These are phyloP conservation scores for Nephrocerus scutellatus DNA, from an alignment of 2,888 invertebrate species.

Conservation along the genomic window DNA sequence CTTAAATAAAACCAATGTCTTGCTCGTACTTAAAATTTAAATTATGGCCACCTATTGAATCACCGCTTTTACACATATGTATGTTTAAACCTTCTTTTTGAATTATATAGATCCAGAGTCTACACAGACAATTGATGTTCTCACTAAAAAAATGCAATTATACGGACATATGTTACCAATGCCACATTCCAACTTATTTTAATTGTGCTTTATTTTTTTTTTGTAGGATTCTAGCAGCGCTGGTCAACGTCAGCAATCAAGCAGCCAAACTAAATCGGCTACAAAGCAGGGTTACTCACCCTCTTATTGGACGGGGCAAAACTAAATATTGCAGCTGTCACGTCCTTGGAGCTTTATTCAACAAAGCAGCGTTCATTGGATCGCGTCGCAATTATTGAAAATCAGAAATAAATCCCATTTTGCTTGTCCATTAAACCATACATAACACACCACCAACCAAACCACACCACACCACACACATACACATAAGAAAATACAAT, in stretches of 20 bases:
- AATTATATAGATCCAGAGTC: too few relatives aligned
- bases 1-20: too few relatives aligned
- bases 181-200: neutral
- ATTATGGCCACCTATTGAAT: too few relatives aligned
- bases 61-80: too few relatives aligned
- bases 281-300: constrained; percentile 47
- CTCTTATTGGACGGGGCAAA: constrained; percentile 48
- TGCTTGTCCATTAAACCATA: constrained; percentile 26
- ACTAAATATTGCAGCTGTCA: constrained; percentile 31
- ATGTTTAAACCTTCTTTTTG: too few relatives aligned
- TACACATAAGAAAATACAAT: constrained; percentile 14
- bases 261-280: constrained; percentile 47
- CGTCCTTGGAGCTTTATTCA: neutral
- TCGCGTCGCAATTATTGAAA: neutral
- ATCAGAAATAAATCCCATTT: constrained; percentile 24
- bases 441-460: constrained; percentile 9
- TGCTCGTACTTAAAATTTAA: too few relatives aligned
- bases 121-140: too few relatives aligned
- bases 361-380: neutral
- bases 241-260: constrained; percentile 48
- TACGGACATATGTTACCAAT: constrained; percentile 1
- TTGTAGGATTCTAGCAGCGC: constrained; percentile 48
- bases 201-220: constrained; percentile 8
- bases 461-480: constrained; percentile 8
- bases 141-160: too few relatives aligned